Base-by-base conservation (phyloP, 1,140 invertebrate species). In the Sinonovacula constricta region DNA sequence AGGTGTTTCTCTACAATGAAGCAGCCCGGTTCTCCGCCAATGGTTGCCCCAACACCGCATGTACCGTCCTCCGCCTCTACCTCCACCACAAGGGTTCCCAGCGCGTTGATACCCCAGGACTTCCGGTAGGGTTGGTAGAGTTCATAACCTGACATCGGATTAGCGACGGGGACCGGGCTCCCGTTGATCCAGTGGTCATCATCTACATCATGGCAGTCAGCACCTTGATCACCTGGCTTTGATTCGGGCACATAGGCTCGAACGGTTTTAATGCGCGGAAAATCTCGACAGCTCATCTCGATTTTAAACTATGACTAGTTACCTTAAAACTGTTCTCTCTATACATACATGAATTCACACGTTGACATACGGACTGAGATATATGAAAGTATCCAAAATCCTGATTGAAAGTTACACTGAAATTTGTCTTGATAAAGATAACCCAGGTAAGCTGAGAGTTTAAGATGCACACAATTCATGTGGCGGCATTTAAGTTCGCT, bases 181-280 rank as follows among this genome's bases (percentile, higher is more conserved):
- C 88, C 87, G 68, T 88, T 86, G 1, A 89, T 88, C 88, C 88
- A 89, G 62, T 89, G 88, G n/a, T 76, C 71, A 59, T 89, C 85
- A 1, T 70, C 77, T 1, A 88, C 87, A 70, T 88, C 86, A 80
- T 89, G 88, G 75, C 88, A 89, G 68, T 89, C 88, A 0, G 86
- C 86, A 10, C 88, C 88, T 30, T 88, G 86, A 49, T 87, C 81
- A 0, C 77, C 82, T n/a, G 39, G n/a, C 0, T 75, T 51, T 1
- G 74, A 62, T 5, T 80, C 80, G 28, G 82, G 62, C 15, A 83
- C 83, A 51, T 86, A 87, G 0, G 88, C 88, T 5, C 88, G 71
- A 2, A 89, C 85, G 45, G 36, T 67, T 60, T 87, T 89, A 22
- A 88, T 83, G 3, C 79, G 65, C 2, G 86, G 86, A 65, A 87